Percentiles rank a stretch among this genome's conserved stretches.
phyloP scores from a whole-genome alignment of 92 coral and sea anemone species.

The Virgularia gustaviana region DNA sequence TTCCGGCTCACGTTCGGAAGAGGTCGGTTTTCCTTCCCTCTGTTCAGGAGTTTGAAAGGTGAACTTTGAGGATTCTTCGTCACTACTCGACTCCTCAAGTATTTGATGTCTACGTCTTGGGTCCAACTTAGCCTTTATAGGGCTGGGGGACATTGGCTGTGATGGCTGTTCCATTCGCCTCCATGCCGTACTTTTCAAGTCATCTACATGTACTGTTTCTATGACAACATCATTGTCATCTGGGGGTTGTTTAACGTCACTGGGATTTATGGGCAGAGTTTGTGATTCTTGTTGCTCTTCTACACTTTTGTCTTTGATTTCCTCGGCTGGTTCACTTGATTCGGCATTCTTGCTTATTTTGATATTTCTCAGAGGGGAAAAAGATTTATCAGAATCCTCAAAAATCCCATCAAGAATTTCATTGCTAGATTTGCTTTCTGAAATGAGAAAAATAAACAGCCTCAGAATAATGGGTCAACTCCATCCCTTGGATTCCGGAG shows the following conservation, averaged over 20 bases:
- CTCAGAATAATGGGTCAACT: too few relatives aligned
- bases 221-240: slow-evolving; percentile 2
- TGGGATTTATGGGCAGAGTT: not conserved
- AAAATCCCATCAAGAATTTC: too few relatives aligned
- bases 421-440: too few relatives aligned
- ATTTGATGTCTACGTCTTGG: not conserved
- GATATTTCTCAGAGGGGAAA: too few relatives aligned
- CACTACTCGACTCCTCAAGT: not conserved
- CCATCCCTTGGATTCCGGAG: too few relatives aligned
- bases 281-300: not conserved
- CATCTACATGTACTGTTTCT: not conserved
- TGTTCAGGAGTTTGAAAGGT: too few relatives aligned
- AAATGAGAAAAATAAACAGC: too few relatives aligned
- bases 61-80: not conserved
- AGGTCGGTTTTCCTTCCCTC: not conserved
- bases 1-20: not conserved
- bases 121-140: not conserved
- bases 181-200: not conserved
- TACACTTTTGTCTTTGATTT: not conserved
- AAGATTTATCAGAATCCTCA: too few relatives aligned
- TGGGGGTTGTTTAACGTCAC: not conserved
- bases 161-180: too few relatives aligned
- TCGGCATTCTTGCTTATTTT: not conserved
- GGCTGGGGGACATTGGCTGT: not conserved
- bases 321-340: not conserved